Conservation (phyloP, 2,113 vertebrate species). For the Orthonyx spaldingii region DNA sequence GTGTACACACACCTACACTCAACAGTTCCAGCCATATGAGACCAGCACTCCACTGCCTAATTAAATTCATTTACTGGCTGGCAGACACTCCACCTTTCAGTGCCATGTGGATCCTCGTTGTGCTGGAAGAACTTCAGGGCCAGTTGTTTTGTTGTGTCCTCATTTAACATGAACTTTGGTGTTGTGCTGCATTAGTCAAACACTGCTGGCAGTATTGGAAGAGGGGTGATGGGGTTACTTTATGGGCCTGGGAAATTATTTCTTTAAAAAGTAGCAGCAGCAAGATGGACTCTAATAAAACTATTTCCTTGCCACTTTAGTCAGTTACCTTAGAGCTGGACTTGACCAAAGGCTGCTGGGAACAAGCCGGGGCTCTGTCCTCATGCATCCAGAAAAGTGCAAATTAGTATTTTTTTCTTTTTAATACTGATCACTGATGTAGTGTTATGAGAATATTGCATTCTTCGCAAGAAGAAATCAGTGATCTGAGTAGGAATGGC, state of each 20-base stretch:
- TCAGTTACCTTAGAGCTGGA: not conserved
- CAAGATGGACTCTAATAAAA: not conserved
- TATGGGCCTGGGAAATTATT: not conserved
- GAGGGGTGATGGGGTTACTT: not conserved
- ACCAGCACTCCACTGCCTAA: constrained; percentile 22
- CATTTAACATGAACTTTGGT: not conserved
- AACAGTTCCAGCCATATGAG: not conserved
- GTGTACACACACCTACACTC: not conserved
- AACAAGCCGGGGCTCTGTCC: not conserved
- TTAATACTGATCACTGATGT: not conserved
- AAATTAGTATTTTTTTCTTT: not conserved
- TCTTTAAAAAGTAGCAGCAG: not conserved
- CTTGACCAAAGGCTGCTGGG: not conserved
- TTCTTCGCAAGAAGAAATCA: not conserved
- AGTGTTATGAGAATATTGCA: not conserved
- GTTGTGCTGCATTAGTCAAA: not conserved
- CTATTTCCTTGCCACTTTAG: not conserved
- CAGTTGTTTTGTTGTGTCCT: not conserved
- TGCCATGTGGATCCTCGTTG: constrained; percentile 14
- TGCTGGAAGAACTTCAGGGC: constrained; percentile 1
- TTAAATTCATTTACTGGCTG: constrained; percentile 42
- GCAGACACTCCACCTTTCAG: constrained; percentile 10
- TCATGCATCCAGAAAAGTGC: not conserved
- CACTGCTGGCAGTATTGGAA: not conserved
- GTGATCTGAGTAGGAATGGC: not conserved